Evolutionary conservation across 1,140 invertebrate genomes (phyloP).

Genomic region (Heliconius himera): DNA sequence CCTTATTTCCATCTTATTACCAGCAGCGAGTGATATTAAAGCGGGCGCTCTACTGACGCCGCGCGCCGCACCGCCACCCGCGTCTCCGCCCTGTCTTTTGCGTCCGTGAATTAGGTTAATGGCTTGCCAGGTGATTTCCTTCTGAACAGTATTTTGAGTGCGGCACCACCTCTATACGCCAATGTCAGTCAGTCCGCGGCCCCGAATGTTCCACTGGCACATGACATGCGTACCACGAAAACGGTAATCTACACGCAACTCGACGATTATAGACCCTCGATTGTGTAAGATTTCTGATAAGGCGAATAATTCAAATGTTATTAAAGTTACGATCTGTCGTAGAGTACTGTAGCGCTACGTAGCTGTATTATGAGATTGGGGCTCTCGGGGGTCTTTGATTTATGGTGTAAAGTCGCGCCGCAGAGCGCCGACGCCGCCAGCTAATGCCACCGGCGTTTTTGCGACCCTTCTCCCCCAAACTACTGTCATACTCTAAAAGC

Average conservation of each 20-base stretch:
- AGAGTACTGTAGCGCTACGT: conserved; percentile 52
- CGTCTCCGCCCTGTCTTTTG: conserved; percentile 77
- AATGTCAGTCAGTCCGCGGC: conserved; percentile 60
- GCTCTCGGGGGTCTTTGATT: conserved; percentile 73
- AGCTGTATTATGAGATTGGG: conserved; percentile 54
- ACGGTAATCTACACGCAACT: conserved; percentile 44
- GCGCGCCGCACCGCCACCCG: conserved; percentile 59
- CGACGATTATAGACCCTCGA: conserved; percentile 40
- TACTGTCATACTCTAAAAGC: conserved; percentile 51
- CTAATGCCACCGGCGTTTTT: conserved; percentile 65
- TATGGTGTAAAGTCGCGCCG: conserved; percentile 70
- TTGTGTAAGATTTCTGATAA: conserved; percentile 40
- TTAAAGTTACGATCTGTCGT: conserved; percentile 46
- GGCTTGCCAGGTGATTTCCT: conserved; percentile 80
- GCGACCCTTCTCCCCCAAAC: conserved; percentile 55
- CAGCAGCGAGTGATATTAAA: conserved; percentile 77
- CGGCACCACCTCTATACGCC: conserved; percentile 68
- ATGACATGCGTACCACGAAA: conserved; percentile 51
- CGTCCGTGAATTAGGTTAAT: conserved; percentile 80
- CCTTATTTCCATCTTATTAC: conserved; percentile 81
- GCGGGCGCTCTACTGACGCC: conserved; percentile 66
- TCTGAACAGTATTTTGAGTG: conserved; percentile 73
- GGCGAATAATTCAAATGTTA: conserved; percentile 42
- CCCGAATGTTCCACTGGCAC: conserved; percentile 54
- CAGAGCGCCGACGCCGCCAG: conserved; percentile 55